Evolutionary conservation across 2,888 invertebrate genomes (phyloP).

Genomic region (Diaphora mendica): DNA sequence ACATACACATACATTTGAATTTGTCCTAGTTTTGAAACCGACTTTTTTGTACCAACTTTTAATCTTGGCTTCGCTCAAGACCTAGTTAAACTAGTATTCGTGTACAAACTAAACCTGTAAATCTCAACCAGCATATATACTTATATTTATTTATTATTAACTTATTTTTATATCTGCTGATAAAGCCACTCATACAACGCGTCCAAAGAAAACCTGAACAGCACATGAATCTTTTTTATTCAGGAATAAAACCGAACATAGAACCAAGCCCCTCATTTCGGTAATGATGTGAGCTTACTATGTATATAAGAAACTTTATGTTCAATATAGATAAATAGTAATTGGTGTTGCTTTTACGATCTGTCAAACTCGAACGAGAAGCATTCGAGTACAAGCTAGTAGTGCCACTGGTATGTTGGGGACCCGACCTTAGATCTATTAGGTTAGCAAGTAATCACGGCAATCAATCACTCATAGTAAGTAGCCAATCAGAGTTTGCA

Average conservation of each 20-base stretch:
- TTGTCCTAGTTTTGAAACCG: neutral
- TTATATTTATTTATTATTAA: too few relatives aligned
- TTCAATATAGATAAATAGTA: neutral
- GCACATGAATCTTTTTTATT: too few relatives aligned
- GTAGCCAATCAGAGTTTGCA: constrained; percentile 24
- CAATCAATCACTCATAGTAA: constrained; percentile 45
- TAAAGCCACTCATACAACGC: neutral
- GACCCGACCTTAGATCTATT: constrained; percentile 30
- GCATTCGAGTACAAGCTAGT: constrained; percentile 27
- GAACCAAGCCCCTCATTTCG: neutral
- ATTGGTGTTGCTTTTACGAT: neutral
- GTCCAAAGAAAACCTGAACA: neutral
- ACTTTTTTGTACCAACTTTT: neutral
- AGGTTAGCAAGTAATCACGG: constrained; percentile 34
- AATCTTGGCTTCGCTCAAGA: neutral
- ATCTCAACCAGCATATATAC: neutral
- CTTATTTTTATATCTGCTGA: too few relatives aligned
- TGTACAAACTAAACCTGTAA: neutral
- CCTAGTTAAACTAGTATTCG: neutral
- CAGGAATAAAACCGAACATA: neutral
- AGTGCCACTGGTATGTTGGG: constrained; percentile 18
- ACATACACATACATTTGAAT: neutral
- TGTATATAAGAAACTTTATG: too few relatives aligned
- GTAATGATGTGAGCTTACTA: too few relatives aligned
- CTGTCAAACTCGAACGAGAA: constrained; percentile 11